A percentile compares a stretch with the other conserved stretches of the same genome.
phyloP scores from a whole-genome alignment of 35 echinoderm and acorn worm species.

The Heliocidaris erythrogramma region DNA sequence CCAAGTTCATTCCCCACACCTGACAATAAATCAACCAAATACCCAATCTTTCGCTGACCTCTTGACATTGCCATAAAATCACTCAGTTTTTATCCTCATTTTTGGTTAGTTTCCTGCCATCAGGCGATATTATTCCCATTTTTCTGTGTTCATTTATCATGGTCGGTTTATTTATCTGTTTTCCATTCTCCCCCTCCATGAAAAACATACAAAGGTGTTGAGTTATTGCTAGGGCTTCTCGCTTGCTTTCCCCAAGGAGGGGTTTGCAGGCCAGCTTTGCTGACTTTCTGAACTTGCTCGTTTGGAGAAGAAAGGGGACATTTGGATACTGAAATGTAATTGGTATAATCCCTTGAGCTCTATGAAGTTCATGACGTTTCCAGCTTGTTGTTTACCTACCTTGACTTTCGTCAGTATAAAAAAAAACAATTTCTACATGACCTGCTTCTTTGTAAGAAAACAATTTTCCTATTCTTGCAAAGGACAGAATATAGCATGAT shows the following conservation, averaged over 20 bases:
- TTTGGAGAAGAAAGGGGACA: not conserved
- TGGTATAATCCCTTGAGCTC: not conserved
- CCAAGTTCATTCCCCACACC: slow-evolving; percentile 7
- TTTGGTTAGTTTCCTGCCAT: not conserved
- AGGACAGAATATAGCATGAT: not conserved
- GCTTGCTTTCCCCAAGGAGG: not conserved
- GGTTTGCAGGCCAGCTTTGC: not conserved
- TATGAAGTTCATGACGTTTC: slow-evolving; percentile 2
- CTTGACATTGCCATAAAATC: slow-evolving; percentile 7
- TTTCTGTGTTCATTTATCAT: slow-evolving; percentile 26
- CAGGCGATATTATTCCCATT: not conserved
- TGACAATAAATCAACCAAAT: slow-evolving; percentile 22
- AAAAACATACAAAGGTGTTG: slow-evolving; percentile 39
- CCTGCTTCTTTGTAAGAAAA: not conserved
- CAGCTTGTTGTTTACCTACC: not conserved
- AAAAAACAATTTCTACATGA: not conserved
- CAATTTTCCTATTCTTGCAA: not conserved
- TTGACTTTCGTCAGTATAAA: not conserved
- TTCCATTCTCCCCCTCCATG: slow-evolving; percentile 7
- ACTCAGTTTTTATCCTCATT: slow-evolving; percentile 22
- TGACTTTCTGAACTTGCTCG: not conserved
- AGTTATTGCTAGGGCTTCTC: slow-evolving; percentile 17
- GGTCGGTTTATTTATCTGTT: slow-evolving; percentile 36
- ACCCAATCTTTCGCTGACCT: not conserved
- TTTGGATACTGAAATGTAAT: not conserved